Evolutionary conservation across 2,797 vertebrate genomes (phyloP), one percentile per base, ranked within the genome.

Genomic region (Fringilla coelebs): DNA sequence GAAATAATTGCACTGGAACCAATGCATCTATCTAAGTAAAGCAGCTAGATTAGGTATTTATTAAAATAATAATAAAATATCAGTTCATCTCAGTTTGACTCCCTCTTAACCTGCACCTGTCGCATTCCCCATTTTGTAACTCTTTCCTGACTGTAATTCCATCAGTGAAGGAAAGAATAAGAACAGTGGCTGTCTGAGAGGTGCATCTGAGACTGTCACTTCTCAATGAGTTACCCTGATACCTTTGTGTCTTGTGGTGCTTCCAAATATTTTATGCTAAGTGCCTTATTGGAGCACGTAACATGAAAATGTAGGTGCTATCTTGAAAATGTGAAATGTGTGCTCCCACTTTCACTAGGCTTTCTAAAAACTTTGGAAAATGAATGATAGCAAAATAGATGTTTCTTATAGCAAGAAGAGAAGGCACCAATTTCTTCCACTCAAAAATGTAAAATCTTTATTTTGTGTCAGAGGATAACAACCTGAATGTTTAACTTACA

Each of bases 41-140:
- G 89, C 90, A 96, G 72, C 58, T 85, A 94, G 94, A 96, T 97
- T 96, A 96, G 51, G 46, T 92, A 93, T 96, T 97, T 95, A 97
- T 98, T 98, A 97, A 97, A 97, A 97, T 90, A 93, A 92, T 96
- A 97, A 97, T 94, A 90, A 97, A 93, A 85, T 89, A 81, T 14
- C 34, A 85, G 28, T 88, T 97, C 78, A 90, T 94, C 48, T 96
- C 80, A 89, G 26, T 91, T 71, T 82, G 73, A 80, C 52, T 93
- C 93, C 77, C 62, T 96, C 97, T 96, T 95, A 97, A 94, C 89
- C 60, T 40, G 70, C 19, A 88, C 78, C 66, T 72, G n/a, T 91
- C 88, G 84, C n/a, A 73, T 78, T 91, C 25, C 24, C 54, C 62
- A 57, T 73, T 95, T 96, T 94, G 70, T 96, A 96, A 76, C 77